A percentile compares a stretch with the other conserved stretches of the same genome.
These are phyloP conservation scores for Polymixis lichenea DNA, from an alignment of 2,888 invertebrate species.

Conservation along the genomic window DNA sequence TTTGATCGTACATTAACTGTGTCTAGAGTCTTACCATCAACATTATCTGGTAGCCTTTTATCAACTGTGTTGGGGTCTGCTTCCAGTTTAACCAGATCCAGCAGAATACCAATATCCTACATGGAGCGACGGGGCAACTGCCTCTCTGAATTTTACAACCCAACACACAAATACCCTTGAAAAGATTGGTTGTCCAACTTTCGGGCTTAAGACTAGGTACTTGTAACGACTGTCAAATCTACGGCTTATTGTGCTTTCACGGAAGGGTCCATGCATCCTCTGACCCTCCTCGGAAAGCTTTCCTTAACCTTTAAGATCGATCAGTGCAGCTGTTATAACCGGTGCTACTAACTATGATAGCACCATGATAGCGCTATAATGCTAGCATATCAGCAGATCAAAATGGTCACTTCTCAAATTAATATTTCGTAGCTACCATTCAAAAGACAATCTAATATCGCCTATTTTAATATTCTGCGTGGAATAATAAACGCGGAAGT, in stretches of 20 bases:
- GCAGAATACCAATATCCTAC: background rate
- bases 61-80: no score
- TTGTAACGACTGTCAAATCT: background rate
- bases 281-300: no score
- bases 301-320: background rate
- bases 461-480: background rate
- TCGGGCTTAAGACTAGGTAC: no score
- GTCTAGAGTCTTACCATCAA: background rate
- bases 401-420: background rate
- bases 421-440: background rate
- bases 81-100: background rate
- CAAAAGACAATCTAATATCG: background rate
- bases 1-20: background rate
- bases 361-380: no score
- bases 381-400: background rate
- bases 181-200: no score
- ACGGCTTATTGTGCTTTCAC: background rate
- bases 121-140: no score
- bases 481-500: background rate
- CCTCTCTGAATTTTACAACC: no score
- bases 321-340: background rate
- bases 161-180: background rate
- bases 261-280: no score
- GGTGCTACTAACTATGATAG: background rate
- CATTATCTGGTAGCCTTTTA: background rate